Evolutionary conservation across 2,888 invertebrate species (phyloP).

Genomic region (Thysanoteuthis rhombus): DNA sequence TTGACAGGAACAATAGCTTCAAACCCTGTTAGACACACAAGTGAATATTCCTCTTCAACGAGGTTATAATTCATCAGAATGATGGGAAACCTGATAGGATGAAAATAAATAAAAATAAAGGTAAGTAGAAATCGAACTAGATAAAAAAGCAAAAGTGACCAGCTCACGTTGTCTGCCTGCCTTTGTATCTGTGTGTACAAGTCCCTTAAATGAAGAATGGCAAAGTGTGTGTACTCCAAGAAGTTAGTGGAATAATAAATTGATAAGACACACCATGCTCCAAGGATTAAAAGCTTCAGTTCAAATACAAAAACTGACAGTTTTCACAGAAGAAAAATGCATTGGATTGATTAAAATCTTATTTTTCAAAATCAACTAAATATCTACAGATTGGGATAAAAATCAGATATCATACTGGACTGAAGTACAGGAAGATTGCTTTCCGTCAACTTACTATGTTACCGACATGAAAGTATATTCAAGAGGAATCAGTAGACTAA

Average conservation of each 20-base stretch:
- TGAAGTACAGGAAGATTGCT: too few relatives aligned
- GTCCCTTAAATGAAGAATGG: too few relatives aligned
- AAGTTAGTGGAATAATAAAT: neutral
- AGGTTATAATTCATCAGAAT: conserved; percentile 31
- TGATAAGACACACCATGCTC: neutral
- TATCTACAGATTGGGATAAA: too few relatives aligned
- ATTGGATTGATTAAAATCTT: neutral
- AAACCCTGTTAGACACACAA: conserved; percentile 19
- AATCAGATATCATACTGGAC: too few relatives aligned
- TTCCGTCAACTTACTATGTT: too few relatives aligned
- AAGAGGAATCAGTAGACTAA: too few relatives aligned
- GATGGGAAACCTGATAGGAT: conserved; percentile 24
- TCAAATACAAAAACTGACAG: neutral
- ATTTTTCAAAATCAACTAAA: too few relatives aligned
- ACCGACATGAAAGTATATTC: too few relatives aligned
- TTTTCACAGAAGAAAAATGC: neutral
- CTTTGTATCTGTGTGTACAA: conserved; percentile 1
- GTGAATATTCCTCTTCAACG: conserved; percentile 28
- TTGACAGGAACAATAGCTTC: conserved; percentile 26
- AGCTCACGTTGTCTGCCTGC: conserved; percentile 23
- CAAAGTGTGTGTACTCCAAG: neutral
- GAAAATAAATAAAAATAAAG: conserved; percentile 19
- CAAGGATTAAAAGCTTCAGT: neutral
- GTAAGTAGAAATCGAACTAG: neutral
- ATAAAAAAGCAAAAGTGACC: neutral